phyloP scores from a whole-genome alignment of 2,888 invertebrate species.

The Pilophorus perplexus region DNA sequence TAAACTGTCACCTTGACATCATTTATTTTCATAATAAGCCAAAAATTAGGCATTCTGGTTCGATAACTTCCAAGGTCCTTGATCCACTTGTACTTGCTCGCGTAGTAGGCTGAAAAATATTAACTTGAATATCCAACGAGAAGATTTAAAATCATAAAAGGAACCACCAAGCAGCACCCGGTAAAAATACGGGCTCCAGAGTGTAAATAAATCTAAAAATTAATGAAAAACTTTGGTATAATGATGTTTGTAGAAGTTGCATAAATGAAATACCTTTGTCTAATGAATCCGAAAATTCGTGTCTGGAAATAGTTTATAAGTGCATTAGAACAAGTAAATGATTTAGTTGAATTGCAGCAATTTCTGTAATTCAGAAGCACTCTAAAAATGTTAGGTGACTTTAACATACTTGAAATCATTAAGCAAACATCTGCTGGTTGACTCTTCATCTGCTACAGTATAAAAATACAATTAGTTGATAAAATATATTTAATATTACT shows the following conservation, averaged over 20 bases:
- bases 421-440: too few species aligned
- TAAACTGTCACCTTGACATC: conserved; percentile 61
- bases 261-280: conserved; percentile 31
- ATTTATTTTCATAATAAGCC: conserved; percentile 65
- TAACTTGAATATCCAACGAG: background rate
- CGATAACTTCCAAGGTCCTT: conserved; percentile 57
- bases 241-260: too few species aligned
- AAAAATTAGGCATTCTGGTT: conserved; percentile 64
- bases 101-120: conserved; percentile 52
- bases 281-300: conserved; percentile 28
- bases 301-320: conserved; percentile 21
- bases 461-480: too few species aligned
- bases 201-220: too few species aligned
- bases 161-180: too few species aligned
- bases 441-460: too few species aligned
- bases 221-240: too few species aligned
- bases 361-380: conserved; percentile 10
- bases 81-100: conserved; percentile 59
- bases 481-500: too few species aligned
- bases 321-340: conserved; percentile 4
- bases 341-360: background rate
- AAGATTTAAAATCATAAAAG: background rate
- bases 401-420: background rate
- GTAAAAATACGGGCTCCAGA: too few species aligned
- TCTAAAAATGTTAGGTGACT: background rate